Base-by-base conservation (phyloP, 2,888 invertebrate species). In the Neria commutata region DNA sequence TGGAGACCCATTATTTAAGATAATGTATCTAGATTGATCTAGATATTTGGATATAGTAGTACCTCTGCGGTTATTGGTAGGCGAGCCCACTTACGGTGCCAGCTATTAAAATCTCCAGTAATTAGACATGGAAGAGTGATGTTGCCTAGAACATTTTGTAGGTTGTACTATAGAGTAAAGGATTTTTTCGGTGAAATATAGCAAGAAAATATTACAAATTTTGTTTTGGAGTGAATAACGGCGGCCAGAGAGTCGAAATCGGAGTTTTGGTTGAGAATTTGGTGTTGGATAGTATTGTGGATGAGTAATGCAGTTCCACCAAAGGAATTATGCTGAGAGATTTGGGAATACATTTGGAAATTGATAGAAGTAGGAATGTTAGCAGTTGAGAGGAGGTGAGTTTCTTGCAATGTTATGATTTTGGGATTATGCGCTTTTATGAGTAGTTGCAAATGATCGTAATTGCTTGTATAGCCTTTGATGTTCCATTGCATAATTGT, bases 331-430 rank as follows among this genome's bases (percentile, higher is more conserved):
- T 2, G 2, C 2, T 21, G 24, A 2, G 47, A 47, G 23, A 23
- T 47, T 2, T 3, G 8, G 23, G 11, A 14, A 8, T 51, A 51
- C 5, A 17, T n/a, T 1, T 2, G n/a, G 19, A 23, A 51, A 24
- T 51, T 51, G 2, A 23, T 51, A 1, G 51, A 40, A 6, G 21
- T 51, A 29, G 51, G 51, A 4, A 51, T 5, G n/a, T 11, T 37
- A 14, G 19, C 2, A 11, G 19, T 14, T 37, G 10, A 23, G 4
- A 37, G 8, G 11, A 51, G 10, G 17, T 53, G 53, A 2, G 53
- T 53, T 53, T 42, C 42, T 42, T 53, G 53, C 11, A 52, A 16
- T 5, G 21, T 10, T 3, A 50, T 33, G 16, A 42, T 53, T 53
- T 53, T 40, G 8, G 53, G 42, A 16, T 16, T 25, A 3, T 42